Evolutionary conservation across 1,140 invertebrate species (phyloP), one percentile per base, ranked within the genome.

Genomic region (Drosophila ercepeae): DNA sequence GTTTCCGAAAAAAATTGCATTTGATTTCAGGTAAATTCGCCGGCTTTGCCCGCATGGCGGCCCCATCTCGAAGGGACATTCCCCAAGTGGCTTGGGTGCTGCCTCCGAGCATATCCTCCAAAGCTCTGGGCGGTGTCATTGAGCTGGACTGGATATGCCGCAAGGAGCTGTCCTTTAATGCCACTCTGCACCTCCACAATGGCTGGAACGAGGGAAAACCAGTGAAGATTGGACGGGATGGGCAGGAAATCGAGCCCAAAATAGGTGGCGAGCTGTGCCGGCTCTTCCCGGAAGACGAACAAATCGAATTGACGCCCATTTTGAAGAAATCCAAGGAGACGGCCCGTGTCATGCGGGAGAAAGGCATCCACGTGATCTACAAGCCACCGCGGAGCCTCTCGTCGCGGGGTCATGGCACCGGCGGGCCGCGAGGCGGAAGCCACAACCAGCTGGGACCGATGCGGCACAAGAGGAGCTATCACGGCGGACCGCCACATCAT

Each of bases 161-260:
- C 86, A 97, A 97, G 86, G 98, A 99, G 91, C 92, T 99, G 46
- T 95, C 97, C 8, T 99, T 99, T 79, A 96, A 95, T 59, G 96
- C 96, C 67, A 99, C 98, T 1, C 94, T 97, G 68, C 98, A 99
- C 92, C 92, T 99, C 19, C 98, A 98, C 84, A 99, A 99, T 93
- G 95, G 97, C 3, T 99, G 98, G 97, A 99, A 99, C 94, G 97
- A 99, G 91, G 97, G 97, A 27, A 99, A 99, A 92, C 98, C 98
- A 50, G 98, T 99, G 0, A 99, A 99, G 94, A 99, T 99, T 90
- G 98, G 98, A 11, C 94, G 98, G 78, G 98, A 99, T 94, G 98
- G 98, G 13, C 98, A 99, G 94, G 98, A 99, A 94, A 97, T 99
- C 67, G 98, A 99, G 90, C 97, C 98, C 9, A 94, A 96, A 89